Evolutionary conservation across 2,113 vertebrate species (phyloP).

Genomic region (Mirza zaza): DNA sequence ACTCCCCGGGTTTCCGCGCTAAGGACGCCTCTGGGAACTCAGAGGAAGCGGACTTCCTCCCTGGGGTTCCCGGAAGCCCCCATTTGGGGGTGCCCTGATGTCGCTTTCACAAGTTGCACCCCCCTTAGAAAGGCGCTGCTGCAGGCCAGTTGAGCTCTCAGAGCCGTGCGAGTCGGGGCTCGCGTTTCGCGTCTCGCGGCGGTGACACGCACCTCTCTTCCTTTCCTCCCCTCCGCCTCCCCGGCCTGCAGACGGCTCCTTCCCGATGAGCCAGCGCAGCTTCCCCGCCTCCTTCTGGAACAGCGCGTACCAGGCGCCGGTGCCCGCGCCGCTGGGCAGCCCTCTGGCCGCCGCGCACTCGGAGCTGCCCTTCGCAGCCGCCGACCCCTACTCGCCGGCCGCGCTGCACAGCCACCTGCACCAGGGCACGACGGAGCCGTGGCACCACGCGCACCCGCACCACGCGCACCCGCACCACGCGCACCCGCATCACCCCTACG

Average conservation of each 20-base stretch:
- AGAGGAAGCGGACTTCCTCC: not conserved
- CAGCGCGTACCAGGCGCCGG: slow-evolving; percentile 93
- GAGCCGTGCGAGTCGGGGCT: accelerated
- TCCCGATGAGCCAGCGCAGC: slow-evolving; percentile 97
- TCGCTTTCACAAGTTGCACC: not conserved
- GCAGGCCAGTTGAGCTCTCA: not conserved
- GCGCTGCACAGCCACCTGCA: slow-evolving; percentile 95
- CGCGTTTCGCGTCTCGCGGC: accelerated
- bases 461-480: slow-evolving; percentile 86
- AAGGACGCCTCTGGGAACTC: not conserved
- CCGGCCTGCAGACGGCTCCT: slow-evolving; percentile 89
- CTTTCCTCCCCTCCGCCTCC: not conserved
- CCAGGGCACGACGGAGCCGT: slow-evolving; percentile 91
- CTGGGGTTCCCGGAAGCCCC: not conserved
- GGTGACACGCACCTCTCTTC: not conserved
- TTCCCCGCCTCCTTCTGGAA: slow-evolving; percentile 99
- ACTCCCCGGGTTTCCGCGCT: not conserved
- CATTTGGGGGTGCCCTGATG: not conserved
- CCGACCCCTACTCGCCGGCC: slow-evolving; percentile 91
- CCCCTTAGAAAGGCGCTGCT: not conserved
- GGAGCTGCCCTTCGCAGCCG: slow-evolving; percentile 90
- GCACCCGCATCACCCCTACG: slow-evolving; percentile 90
- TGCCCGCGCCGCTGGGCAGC: slow-evolving; percentile 83
- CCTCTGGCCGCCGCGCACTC: slow-evolving; percentile 87
- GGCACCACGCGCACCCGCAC: slow-evolving; percentile 94